Conservation (phyloP, 2,888 invertebrate genomes). For the Serripes groenlandicus region DNA sequence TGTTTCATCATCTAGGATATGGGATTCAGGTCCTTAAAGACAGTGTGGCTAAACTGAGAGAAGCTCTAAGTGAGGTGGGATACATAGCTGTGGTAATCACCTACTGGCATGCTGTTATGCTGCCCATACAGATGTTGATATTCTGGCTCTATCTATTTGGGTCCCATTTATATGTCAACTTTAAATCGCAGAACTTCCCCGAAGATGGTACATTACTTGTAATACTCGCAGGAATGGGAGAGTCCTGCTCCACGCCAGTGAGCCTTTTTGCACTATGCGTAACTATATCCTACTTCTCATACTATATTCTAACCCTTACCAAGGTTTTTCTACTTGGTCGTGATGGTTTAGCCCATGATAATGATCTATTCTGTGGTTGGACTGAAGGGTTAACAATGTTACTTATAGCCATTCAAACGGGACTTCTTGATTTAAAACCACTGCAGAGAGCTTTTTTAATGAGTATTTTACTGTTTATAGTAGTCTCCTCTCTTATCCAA, state of each 20-base stretch:
- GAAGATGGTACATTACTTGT: slow-evolving; percentile 86
- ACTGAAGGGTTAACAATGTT: slow-evolving; percentile 88
- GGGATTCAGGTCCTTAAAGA: slow-evolving; percentile 84
- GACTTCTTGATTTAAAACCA: slow-evolving; percentile 87
- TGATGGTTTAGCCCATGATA: slow-evolving; percentile 82
- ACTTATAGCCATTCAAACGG: slow-evolving; percentile 88
- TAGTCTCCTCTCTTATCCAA: slow-evolving; percentile 88
- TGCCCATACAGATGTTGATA: slow-evolving; percentile 87
- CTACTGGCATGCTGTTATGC: slow-evolving; percentile 87
- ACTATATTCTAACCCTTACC: slow-evolving; percentile 86
- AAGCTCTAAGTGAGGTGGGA: slow-evolving; percentile 82
- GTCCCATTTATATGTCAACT: slow-evolving; percentile 85
- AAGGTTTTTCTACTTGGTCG: slow-evolving; percentile 86
- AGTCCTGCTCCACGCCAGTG: slow-evolving; percentile 87
- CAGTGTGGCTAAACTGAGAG: slow-evolving; percentile 72
- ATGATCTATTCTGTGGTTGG: slow-evolving; percentile 86
- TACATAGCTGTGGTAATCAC: slow-evolving; percentile 84
- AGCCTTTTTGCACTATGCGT: slow-evolving; percentile 87
- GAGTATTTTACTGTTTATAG: slow-evolving; percentile 88
- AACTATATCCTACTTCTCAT: slow-evolving; percentile 87
- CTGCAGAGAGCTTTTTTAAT: slow-evolving; percentile 88
- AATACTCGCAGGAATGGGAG: slow-evolving; percentile 85
- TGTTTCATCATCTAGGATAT: slow-evolving; percentile 85
- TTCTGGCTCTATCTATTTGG: slow-evolving; percentile 88
- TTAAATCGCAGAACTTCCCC: slow-evolving; percentile 79